Percentiles rank a stretch among this genome's conserved stretches.
These are phyloP conservation scores for Macrobrachium rosenbergii DNA, from an alignment of 1,140 invertebrate genomes.

Conservation along the genomic window DNA sequence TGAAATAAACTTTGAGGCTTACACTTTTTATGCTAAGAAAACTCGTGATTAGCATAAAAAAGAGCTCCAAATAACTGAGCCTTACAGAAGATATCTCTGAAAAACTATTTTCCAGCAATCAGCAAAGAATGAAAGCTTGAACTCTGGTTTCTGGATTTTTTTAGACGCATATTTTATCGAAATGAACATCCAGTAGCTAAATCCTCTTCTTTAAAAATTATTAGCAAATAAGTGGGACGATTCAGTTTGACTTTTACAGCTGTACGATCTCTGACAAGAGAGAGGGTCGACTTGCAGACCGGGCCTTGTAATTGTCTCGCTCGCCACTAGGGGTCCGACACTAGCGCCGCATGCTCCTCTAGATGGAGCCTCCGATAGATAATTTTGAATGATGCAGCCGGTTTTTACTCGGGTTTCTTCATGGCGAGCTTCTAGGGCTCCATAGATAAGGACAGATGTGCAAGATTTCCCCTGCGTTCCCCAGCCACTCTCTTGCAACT, in stretches of 20 bases:
- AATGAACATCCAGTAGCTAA: neutral
- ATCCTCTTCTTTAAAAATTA: constrained; percentile 20
- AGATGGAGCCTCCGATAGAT: constrained; percentile 30
- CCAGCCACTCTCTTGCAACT: no score
- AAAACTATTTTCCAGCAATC: no score
- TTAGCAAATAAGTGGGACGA: constrained; percentile 38
- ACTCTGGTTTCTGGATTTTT: no score
- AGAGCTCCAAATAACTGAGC: no score
- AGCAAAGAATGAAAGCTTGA: no score
- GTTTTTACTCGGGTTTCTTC: constrained; percentile 15
- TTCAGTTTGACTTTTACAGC: constrained; percentile 26
- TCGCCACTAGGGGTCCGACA: constrained; percentile 45
- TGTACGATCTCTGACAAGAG: constrained; percentile 17
- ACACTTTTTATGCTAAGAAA: no score
- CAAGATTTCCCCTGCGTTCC: neutral
- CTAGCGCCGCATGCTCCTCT: constrained; percentile 27
- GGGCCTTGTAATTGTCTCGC: constrained; percentile 47
- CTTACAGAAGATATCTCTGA: no score
- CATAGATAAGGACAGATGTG: constrained; percentile 18
- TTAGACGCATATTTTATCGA: no score
- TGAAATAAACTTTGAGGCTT: no score
- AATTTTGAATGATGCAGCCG: constrained; percentile 38
- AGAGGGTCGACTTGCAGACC: constrained; percentile 35
- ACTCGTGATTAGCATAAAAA: no score
- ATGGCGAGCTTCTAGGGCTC: neutral